These are phyloP conservation scores for Leptopilina boulardi DNA, from an alignment of 1,140 invertebrate genomes.

Conservation along the genomic window DNA sequence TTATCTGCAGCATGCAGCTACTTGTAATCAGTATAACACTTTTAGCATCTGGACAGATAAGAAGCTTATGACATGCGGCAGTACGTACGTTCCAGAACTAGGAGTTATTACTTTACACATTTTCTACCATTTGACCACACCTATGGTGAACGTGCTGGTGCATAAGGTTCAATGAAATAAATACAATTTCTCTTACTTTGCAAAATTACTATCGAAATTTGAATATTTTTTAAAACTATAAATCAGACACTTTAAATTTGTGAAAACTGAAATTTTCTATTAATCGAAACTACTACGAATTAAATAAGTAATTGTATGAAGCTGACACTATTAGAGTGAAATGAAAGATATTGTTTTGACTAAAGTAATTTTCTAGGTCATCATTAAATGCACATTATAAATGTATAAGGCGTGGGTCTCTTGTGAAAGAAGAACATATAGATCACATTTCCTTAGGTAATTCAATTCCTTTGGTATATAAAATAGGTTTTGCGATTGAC, in stretches of 20 bases:
- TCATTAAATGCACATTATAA: constrained; percentile 2
- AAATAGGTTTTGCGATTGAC: neutral
- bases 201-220: no score
- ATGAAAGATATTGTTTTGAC: neutral
- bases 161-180: neutral
- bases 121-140: constrained; percentile 8
- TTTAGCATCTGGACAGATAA: constrained; percentile 14
- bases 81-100: constrained; percentile 10
- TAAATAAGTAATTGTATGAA: no score
- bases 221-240: no score
- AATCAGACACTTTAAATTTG: no score
- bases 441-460: neutral
- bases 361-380: neutral
- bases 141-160: neutral
- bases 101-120: constrained; percentile 6
- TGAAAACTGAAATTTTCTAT: no score
- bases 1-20: neutral
- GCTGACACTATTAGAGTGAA: no score
- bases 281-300: no score
- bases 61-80: constrained; percentile 15
- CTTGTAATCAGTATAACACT: neutral
- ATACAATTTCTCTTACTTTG: no score
- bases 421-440: neutral
- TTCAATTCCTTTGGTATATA: neutral
- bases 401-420: neutral